These are phyloP conservation scores for Lycia hirtaria DNA, from an alignment of 2,888 invertebrate species.

Conservation along the genomic window DNA sequence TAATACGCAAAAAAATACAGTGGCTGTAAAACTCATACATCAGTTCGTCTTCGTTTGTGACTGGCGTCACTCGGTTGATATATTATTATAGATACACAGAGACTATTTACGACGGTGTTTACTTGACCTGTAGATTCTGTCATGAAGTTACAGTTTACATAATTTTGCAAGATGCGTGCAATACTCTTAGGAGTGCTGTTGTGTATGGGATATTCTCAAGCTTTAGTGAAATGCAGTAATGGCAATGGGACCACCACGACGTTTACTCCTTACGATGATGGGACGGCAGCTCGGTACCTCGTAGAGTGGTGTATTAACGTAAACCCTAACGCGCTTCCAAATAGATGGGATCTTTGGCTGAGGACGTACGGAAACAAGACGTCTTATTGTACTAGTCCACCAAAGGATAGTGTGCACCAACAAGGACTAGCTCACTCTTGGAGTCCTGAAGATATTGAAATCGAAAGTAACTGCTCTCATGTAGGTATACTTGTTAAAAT, in stretches of 20 bases:
- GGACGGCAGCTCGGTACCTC: slow-evolving; percentile 57
- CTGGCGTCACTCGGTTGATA: slow-evolving; percentile 1
- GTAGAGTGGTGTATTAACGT: slow-evolving; percentile 55
- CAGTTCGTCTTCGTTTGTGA: background rate
- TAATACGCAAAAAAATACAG: too few relatives aligned
- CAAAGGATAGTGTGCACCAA: background rate
- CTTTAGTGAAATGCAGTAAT: slow-evolving; percentile 47
- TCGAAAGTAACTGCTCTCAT: slow-evolving; percentile 51
- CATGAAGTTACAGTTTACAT: slow-evolving; percentile 44
- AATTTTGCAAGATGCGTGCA: slow-evolving; percentile 38
- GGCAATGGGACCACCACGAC: slow-evolving; percentile 34
- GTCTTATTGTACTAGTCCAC: slow-evolving; percentile 16
- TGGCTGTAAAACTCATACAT: background rate
- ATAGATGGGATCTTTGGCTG: slow-evolving; percentile 50
- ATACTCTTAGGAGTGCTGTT: slow-evolving; percentile 50
- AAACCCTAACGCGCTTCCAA: slow-evolving; percentile 31
- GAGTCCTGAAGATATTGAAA: slow-evolving; percentile 25
- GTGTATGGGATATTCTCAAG: slow-evolving; percentile 42
- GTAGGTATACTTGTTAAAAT: slow-evolving; percentile 50
- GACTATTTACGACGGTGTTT: slow-evolving; percentile 16
- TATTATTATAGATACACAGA: background rate
- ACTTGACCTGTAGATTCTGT: background rate
- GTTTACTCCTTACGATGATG: slow-evolving; percentile 46
- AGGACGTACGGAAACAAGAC: slow-evolving; percentile 33
- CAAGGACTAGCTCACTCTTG: slow-evolving; percentile 22